Evolutionary conservation across 2,888 invertebrate species (phyloP).

Genomic region (Cosmia trapezina): DNA sequence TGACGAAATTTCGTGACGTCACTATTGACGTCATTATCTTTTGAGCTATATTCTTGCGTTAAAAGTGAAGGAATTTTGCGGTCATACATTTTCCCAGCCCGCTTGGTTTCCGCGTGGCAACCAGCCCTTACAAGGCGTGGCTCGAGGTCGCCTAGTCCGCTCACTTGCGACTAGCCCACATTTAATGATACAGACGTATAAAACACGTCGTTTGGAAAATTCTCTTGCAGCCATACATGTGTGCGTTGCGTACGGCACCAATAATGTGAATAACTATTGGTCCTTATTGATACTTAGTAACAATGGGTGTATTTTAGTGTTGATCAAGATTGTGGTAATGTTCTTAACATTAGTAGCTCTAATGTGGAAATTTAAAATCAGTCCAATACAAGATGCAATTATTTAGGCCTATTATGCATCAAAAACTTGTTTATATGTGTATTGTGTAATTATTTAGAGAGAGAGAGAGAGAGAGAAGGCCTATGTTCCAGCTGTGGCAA

Average conservation of each 20-base stretch:
- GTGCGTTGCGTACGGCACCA: background rate
- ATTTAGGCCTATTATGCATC: background rate
- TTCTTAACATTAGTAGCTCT: background rate
- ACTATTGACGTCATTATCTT: slow-evolving; percentile 26
- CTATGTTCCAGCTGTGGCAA: too few relatives aligned
- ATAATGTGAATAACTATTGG: background rate
- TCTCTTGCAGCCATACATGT: slow-evolving; percentile 4
- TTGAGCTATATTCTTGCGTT: slow-evolving; percentile 33
- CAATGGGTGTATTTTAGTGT: background rate
- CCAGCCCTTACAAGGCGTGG: slow-evolving; percentile 72
- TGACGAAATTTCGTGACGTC: too few relatives aligned
- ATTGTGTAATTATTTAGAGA: background rate
- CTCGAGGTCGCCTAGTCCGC: slow-evolving; percentile 78
- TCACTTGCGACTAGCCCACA: slow-evolving; percentile 72
- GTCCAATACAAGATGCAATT: background rate
- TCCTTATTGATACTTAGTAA: background rate
- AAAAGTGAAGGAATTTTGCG: slow-evolving; percentile 46
- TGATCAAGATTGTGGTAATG: background rate
- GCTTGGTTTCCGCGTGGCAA: slow-evolving; percentile 77
- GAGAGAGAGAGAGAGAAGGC: too few relatives aligned
- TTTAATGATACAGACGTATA: slow-evolving; percentile 51
- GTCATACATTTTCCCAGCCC: slow-evolving; percentile 53
- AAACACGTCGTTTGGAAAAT: slow-evolving; percentile 64
- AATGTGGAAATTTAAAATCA: background rate
- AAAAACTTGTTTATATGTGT: background rate